Base-by-base conservation (phyloP, 2,113 vertebrate genomes). In the Stercorarius parasiticus region DNA sequence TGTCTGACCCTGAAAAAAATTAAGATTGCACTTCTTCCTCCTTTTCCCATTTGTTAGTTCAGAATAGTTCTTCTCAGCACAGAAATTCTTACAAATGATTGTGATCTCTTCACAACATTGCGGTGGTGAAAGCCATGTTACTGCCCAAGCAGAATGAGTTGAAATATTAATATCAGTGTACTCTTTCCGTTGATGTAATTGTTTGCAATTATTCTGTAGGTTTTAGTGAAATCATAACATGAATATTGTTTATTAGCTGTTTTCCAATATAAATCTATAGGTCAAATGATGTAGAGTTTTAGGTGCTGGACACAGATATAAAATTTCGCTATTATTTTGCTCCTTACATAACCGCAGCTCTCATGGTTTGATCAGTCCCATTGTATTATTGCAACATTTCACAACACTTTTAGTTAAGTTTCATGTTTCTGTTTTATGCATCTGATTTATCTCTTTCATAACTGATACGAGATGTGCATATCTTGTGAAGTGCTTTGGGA, bases 401-500 rank as follows among this genome's bases (percentile, higher is more conserved):
- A 26, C 32, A 61, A 17, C 10, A 72, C 3, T 88, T 94, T 65
- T 21, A 42, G 20, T 65, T 87, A 70, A 66, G 25, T 66, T 78
- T 65, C n/a, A 26, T 58, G 20, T 66, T 93, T 92, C 71, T 73
- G 26, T 27, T 96, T 88, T 64, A 59, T 78, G 29, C 21, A 71
- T 36, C n/a, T 92, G 67, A 77, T 93, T 88, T 79, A 49, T 88
- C 58, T 90, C 45, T 81, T 90, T 90, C 50, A 36, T 90, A 95
- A 93, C 69, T 92, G 66, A 87, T 85, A 80, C 3, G 15, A 93
- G 82, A 72, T 34, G 55, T 32, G 6, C 47, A 49, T 86, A 49
- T 66, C 55, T 89, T 94, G 42, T 76, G 74, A 94, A 94, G n/a
- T 83, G 43, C 82, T 93, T 58, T 81, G 78, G 83, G 62, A 89